Percentiles rank a stretch among this genome's conserved stretches.
Conservation (phyloP, 2,113 vertebrate species). For the Macquaria australasica region DNA sequence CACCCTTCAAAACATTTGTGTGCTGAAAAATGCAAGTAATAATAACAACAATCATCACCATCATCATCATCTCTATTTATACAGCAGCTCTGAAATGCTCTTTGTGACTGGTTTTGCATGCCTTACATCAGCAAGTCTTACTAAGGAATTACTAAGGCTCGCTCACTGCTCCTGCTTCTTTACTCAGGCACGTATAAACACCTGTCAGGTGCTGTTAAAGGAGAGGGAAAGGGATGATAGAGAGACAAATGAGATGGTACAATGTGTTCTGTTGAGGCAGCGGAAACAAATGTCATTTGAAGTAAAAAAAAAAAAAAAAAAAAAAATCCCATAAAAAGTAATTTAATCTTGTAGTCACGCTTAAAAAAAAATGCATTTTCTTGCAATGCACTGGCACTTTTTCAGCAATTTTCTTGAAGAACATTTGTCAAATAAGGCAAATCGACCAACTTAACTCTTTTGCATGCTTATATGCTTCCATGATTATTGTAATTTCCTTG, state of each 20-base stretch:
- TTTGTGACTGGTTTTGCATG: conserved; percentile 4
- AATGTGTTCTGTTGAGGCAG: background rate
- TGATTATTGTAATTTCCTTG: background rate
- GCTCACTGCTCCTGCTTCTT: conserved; percentile 1
- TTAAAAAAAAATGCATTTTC: background rate
- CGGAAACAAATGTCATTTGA: background rate
- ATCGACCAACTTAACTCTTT: background rate
- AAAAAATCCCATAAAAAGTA: background rate
- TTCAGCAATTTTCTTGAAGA: background rate
- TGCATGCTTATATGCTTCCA: background rate
- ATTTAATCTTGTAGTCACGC: background rate
- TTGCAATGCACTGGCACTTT: background rate
- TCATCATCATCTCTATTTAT: background rate
- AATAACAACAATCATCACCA: background rate
- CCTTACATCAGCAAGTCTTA: conserved; percentile 1
- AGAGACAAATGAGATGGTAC: background rate
- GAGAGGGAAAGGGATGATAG: background rate
- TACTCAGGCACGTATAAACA: conserved; percentile 28
- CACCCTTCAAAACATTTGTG: background rate
- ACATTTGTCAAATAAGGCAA: background rate
- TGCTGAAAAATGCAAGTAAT: background rate
- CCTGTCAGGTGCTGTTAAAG: conserved; percentile 28
- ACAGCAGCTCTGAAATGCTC: background rate
- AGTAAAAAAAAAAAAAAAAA: background rate
- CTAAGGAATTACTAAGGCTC: background rate